Evolutionary conservation across 2,888 invertebrate species (phyloP), one percentile per base, ranked within the genome.

Genomic region (Agrochola circellaris): DNA sequence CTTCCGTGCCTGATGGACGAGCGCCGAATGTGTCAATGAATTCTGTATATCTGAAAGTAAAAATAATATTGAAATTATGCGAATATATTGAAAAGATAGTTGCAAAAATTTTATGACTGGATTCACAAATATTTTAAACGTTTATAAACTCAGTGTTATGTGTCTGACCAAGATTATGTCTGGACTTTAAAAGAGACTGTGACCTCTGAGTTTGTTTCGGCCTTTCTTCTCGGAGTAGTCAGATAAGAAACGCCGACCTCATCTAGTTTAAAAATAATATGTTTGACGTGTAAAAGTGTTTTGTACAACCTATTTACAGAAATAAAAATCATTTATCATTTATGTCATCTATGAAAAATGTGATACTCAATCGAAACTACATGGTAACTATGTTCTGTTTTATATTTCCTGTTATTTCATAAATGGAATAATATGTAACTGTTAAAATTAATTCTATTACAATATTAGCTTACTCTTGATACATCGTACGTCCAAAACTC

Each of bases 21-120:
- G 97, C 95, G 0, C 98, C 98, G 92, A 98, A 98, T 65, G 93
- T 97, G 62, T 95, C 95, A 67, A 95, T 93, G 54, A 95, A 95
- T 30, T 88, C 81, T 30, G 89, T 86, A 70, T 93, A 95, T 73
- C 95, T 95, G 81, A 91, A 91, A 86, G 15, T 54, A 54, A 30
- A 45, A 51, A 62, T 34, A 34, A 38, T 58, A 13, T n/a, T 60
- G 4, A 1, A 13, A 68, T 68, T 38, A 38, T 38, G 17, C 11
- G 3, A 23, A 30, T 23, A 15, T n/a, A 7, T 3, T 0, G 17
- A n/a, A 51, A 51, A 15, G 8, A 0, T 23, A 2, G 23, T 48
- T 8, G 1, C 2, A 30, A 66, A 30, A 42, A 42, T 42, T 1
- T 20, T 2, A 9, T 34, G 13, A 3, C 7, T 38, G n/a, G 13